These are phyloP conservation scores for Pterostichus niger DNA, from an alignment of 2,888 invertebrate genomes.

Conservation along the genomic window DNA sequence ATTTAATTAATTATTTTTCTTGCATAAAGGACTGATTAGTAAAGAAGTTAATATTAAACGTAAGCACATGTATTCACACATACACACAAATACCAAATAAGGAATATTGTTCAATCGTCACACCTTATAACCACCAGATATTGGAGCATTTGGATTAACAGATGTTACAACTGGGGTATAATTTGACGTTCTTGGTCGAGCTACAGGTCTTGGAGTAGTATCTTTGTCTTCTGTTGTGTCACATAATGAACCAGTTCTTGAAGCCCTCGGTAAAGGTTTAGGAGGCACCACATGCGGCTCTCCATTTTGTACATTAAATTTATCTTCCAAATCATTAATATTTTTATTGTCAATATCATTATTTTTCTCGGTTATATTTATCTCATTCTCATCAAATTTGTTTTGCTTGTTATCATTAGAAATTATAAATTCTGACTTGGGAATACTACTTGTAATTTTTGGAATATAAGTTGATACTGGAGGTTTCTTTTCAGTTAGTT, in stretches of 20 bases:
- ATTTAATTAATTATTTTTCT: slow-evolving; percentile 25
- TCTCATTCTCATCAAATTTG: slow-evolving; percentile 68
- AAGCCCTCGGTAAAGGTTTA: slow-evolving; percentile 89
- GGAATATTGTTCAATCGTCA: slow-evolving; percentile 68
- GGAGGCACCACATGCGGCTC: slow-evolving; percentile 81
- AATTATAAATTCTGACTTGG: slow-evolving; percentile 73
- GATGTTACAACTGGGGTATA: slow-evolving; percentile 81
- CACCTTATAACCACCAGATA: slow-evolving; percentile 88
- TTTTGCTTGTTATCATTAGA: slow-evolving; percentile 76
- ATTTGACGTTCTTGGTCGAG: slow-evolving; percentile 84
- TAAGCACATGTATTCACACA: slow-evolving; percentile 30
- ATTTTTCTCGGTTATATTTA: slow-evolving; percentile 68
- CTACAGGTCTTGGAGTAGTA: slow-evolving; percentile 81
- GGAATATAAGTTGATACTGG: slow-evolving; percentile 73
- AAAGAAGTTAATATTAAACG: slow-evolving; percentile 17
- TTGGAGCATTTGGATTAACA: slow-evolving; percentile 79
- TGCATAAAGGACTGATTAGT: slow-evolving; percentile 29
- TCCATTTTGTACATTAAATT: slow-evolving; percentile 71
- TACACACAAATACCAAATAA: slow-evolving; percentile 34
- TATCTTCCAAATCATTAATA: slow-evolving; percentile 63
- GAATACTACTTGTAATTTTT: slow-evolving; percentile 72
- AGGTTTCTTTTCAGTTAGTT: slow-evolving; percentile 76
- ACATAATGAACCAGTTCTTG: slow-evolving; percentile 85
- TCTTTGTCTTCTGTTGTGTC: slow-evolving; percentile 79
- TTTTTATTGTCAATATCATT: slow-evolving; percentile 62